Evolutionary conservation across 2,888 invertebrate species (phyloP), one percentile per base, ranked within the genome.

Genomic region (Plemyria rubiginata): DNA sequence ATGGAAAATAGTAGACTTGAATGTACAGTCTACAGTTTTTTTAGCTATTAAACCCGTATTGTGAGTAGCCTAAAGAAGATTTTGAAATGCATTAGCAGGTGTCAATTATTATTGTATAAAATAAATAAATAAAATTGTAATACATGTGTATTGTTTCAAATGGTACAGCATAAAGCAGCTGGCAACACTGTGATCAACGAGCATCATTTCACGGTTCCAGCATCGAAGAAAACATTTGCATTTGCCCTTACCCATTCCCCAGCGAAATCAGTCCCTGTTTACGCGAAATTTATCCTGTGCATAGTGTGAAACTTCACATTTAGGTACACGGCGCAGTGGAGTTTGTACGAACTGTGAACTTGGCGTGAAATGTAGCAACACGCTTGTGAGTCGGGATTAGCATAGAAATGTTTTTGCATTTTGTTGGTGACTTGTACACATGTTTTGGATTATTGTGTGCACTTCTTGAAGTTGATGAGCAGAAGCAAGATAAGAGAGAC

Each of bases 281-380:
- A 48, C 62, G 32, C 46, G 58, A 66, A 70, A 69, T 67, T 67
- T 66, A 66, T 66, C 67, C 55, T 49, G 56, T 65, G 49, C 50
- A 61, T 53, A 61, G 64, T 69, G 68, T 62, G 68, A 70, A 72
- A 68, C 60, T 70, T 71, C 62, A 61, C 61, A 62, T 55, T 48
- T 67, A 65, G 57, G 32, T 59, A 52, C 55, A 52, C 29, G 53
- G 51, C 57, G 28, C 51, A 16, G 56, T 50, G 46, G 62, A 67
- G 66, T 70, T 67, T 46, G 62, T 56, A 48, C 63, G 54, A 60
- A 66, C 65, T 58, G 40, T 62, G 54, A 60, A 66, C 66, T 69
- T 59, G 43, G 64, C 59, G 63, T 60, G 67, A 65, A 69, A 63
- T 67, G 66, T 65, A 68, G 64, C 63, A 53, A 57, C 65, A 61